Percentiles rank a stretch among this genome's conserved stretches.
Conservation (phyloP, 1,140 invertebrate species). For the Monochamus saltuarius region DNA sequence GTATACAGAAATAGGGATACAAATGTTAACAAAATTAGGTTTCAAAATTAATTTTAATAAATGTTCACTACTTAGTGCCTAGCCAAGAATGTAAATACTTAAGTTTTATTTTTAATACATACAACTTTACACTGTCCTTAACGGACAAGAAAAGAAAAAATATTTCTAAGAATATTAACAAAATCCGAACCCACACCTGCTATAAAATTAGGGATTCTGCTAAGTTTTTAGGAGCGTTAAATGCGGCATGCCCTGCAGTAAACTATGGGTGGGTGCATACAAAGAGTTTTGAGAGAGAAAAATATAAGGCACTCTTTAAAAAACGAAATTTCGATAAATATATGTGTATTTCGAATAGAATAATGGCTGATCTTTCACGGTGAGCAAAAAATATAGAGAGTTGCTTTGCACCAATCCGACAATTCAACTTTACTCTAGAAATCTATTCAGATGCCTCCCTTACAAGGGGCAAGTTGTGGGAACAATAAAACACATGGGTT, state of each 20-base stretch:
- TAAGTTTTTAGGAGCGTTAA: slow-evolving; percentile 7
- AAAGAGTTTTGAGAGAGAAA: slow-evolving; percentile 16
- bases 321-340: too few species aligned
- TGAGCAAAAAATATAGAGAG: slow-evolving; percentile 41
- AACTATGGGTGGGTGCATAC: slow-evolving; percentile 17
- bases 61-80: slow-evolving; percentile 9
- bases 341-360: slow-evolving; percentile 1
- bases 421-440: slow-evolving; percentile 34
- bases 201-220: slow-evolving; percentile 8
- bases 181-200: not conserved
- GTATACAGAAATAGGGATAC: slow-evolving; percentile 7
- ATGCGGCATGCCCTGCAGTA: slow-evolving; percentile 6
- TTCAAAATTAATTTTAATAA: slow-evolving; percentile 24
- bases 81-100: slow-evolving; percentile 17
- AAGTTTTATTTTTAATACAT: slow-evolving; percentile 17
- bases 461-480: slow-evolving; percentile 42
- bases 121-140: slow-evolving; percentile 7
- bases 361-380: slow-evolving; percentile 38
- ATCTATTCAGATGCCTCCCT: slow-evolving; percentile 49
- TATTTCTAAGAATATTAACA: not conserved
- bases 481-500: slow-evolving; percentile 29
- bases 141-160: slow-evolving; percentile 12
- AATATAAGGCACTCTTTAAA: slow-evolving; percentile 7
- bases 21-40: slow-evolving; percentile 11
- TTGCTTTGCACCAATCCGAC: slow-evolving; percentile 15